Conservation (phyloP, 1,140 invertebrate genomes). For the Agrypnia vestita region DNA sequence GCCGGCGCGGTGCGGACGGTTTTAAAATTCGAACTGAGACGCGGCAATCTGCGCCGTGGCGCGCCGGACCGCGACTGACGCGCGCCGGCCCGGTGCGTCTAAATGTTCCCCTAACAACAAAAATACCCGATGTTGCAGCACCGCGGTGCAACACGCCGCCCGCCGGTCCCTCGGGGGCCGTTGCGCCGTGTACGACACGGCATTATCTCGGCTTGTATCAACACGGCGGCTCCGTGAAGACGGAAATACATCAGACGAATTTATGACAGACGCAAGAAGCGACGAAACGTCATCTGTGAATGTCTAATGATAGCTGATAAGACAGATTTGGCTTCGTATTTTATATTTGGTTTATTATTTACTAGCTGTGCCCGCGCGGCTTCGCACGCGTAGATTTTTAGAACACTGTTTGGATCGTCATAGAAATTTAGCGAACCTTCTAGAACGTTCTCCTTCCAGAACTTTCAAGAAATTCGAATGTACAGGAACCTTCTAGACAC, state of each 20-base stretch:
- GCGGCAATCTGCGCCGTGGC: conserved; percentile 53
- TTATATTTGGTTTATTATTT: too few species aligned
- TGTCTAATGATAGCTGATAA: too few species aligned
- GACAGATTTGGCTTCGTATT: too few species aligned
- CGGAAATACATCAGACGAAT: conserved; percentile 5
- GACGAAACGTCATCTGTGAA: too few species aligned
- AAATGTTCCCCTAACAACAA: conserved; percentile 31
- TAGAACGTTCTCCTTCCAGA: too few species aligned
- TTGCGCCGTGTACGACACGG: neutral
- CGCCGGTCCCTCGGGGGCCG: neutral
- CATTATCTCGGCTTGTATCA: neutral
- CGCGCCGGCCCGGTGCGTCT: conserved; percentile 18
- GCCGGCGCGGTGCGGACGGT: neutral
- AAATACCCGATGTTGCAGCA: conserved; percentile 41
- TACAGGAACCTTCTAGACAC: too few species aligned
- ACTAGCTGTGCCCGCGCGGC: too few species aligned
- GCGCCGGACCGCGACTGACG: conserved; percentile 54
- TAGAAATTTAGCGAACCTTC: too few species aligned
- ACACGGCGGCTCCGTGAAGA: neutral
- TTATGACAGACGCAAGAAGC: neutral
- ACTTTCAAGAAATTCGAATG: too few species aligned
- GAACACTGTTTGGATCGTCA: too few species aligned
- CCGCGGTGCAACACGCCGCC: neutral
- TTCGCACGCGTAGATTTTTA: too few species aligned
- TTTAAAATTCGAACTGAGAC: conserved; percentile 40